Conservation (phyloP, 2,888 invertebrate genomes). For the Aspidiotus destructor region DNA sequence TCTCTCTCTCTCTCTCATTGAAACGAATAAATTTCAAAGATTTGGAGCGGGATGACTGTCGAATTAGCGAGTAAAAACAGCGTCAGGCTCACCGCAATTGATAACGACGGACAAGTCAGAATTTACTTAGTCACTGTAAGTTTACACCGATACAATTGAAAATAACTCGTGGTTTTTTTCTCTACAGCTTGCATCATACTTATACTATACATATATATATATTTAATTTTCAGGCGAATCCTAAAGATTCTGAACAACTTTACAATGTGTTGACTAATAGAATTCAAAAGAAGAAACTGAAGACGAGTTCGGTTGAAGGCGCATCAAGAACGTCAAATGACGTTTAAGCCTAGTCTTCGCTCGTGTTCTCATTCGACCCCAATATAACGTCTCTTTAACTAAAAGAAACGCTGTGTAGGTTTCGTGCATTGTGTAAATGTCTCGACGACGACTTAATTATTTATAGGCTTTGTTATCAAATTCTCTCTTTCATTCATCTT, state of each 20-base stretch:
- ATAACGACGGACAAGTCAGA: conserved; percentile 48
- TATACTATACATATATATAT: background rate
- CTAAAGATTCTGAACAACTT: conserved; percentile 28
- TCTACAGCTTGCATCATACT: background rate
- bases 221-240: conserved; percentile 12
- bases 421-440: no score
- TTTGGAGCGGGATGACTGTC: conserved; percentile 86
- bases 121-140: conserved; percentile 28
- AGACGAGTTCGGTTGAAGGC: conserved; percentile 15
- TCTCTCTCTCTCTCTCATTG: conserved; percentile 10
- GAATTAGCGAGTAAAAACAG: conserved; percentile 80
- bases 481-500: no score
- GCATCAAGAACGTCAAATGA: background rate
- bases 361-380: no score
- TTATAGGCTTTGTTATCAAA: no score
- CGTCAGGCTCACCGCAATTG: conserved; percentile 76
- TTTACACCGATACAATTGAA: background rate
- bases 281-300: conserved; percentile 27
- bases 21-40: conserved; percentile 42
- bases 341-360: background rate
- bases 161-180: no score
- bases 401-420: no score
- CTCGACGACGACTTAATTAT: no score
- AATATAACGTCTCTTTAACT: no score
- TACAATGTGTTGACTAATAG: conserved; percentile 22